These are phyloP conservation scores for Dendrophyllia cribrosa DNA, from an alignment of 64 coral and sea anemone genomes.

Conservation along the genomic window DNA sequence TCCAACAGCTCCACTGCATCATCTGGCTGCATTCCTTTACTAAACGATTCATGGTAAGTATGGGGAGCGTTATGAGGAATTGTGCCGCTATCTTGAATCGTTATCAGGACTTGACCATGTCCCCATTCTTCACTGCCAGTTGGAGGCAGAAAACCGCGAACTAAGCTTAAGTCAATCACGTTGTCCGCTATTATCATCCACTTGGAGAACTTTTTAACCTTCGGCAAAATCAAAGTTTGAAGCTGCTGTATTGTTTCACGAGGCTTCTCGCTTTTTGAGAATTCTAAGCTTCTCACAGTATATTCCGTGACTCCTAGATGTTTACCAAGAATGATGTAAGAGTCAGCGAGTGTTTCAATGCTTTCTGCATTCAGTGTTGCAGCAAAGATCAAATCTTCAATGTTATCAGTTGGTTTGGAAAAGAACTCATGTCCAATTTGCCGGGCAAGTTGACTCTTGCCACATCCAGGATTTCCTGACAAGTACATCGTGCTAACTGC, in stretches of 20 bases:
- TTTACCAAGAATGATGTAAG: constrained; percentile 13
- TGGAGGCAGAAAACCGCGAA: background rate
- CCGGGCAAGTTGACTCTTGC: background rate
- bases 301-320: background rate
- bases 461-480: no score
- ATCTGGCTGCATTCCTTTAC: constrained; percentile 6
- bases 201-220: background rate
- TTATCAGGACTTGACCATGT: constrained; percentile 5
- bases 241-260: background rate
- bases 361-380: background rate
- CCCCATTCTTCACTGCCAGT: background rate
- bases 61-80: background rate
- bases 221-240: background rate
- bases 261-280: background rate
- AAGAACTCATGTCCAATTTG: background rate
- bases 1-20: background rate
- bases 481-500: background rate
- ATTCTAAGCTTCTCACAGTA: background rate
- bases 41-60: background rate
- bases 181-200: constrained; percentile 19
- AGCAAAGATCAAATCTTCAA: background rate
- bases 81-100: background rate
- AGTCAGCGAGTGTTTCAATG: background rate
- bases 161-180: background rate
- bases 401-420: background rate